phyloP scores from a whole-genome alignment of 2,113 vertebrate species.

The Elanus axillaris region DNA sequence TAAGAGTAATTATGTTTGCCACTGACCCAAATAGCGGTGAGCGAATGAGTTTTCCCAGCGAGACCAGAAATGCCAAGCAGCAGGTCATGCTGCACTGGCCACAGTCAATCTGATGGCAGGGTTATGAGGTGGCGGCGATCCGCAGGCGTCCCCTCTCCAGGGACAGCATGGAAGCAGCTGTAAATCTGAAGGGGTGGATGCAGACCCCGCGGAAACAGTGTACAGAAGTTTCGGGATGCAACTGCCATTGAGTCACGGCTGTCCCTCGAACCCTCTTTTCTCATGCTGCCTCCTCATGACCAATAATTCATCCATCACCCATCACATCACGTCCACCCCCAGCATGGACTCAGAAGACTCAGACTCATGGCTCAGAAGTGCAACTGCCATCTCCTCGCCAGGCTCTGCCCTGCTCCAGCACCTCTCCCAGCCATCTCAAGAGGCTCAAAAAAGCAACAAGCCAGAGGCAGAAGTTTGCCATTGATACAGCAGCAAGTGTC shows the following conservation, averaged over 20 bases:
- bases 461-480: neutral
- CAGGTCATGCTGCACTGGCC: accelerated
- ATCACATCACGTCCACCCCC: neutral
- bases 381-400: neutral
- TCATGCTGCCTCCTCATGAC: neutral
- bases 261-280: neutral
- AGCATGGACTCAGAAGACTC: too few species aligned
- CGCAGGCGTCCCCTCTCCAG: neutral
- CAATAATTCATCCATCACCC: neutral
- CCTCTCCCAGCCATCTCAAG: neutral
- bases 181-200: accelerated
- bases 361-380: neutral
- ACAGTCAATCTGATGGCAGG: accelerated
- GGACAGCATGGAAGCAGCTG: accelerated
- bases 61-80: neutral
- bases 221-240: neutral
- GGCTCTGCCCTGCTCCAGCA: neutral
- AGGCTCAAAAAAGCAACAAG: neutral
- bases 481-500: neutral
- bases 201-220: neutral
- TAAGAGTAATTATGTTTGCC: neutral
- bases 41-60: neutral
- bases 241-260: too few species aligned
- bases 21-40: neutral
- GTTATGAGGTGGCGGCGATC: neutral